Evolutionary conservation across 2,888 invertebrate species (phyloP).

Genomic region (Mechanitis mazaeus): DNA sequence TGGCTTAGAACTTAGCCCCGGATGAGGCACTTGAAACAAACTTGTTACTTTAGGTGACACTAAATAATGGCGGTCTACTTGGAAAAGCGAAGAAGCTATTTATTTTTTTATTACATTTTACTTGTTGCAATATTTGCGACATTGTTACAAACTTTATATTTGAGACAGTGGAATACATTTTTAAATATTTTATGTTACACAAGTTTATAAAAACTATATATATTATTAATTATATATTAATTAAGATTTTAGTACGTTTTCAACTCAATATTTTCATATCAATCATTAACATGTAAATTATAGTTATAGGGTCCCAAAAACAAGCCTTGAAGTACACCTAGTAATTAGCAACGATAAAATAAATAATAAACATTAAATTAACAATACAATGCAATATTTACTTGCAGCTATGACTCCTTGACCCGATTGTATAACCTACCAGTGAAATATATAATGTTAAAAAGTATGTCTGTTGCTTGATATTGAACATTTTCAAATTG

Average conservation of each 20-base stretch:
- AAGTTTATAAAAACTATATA: too few relatives aligned
- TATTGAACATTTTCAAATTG: not conserved
- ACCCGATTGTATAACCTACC: constrained; percentile 18
- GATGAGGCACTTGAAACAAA: not conserved
- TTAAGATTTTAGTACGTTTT: not conserved
- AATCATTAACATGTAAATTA: not conserved
- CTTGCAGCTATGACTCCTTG: constrained; percentile 21
- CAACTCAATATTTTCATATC: not conserved
- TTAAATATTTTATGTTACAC: too few relatives aligned
- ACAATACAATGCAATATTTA: constrained; percentile 23
- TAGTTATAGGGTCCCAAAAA: not conserved
- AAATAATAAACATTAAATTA: constrained; percentile 16
- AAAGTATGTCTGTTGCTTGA: not conserved
- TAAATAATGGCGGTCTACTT: not conserved
- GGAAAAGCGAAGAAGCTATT: not conserved
- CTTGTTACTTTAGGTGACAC: not conserved
- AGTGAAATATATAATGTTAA: constrained; percentile 10
- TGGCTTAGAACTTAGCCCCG: not conserved
- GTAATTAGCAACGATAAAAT: constrained; percentile 11
- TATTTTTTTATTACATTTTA: not conserved
- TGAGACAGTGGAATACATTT: too few relatives aligned
- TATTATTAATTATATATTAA: too few relatives aligned
- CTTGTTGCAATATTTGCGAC: not conserved
- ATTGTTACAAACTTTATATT: too few relatives aligned
- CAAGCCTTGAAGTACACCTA: constrained; percentile 6